Evolutionary conservation across 2,888 invertebrate genomes (phyloP).

Genomic region (Drosophila lacicola): DNA sequence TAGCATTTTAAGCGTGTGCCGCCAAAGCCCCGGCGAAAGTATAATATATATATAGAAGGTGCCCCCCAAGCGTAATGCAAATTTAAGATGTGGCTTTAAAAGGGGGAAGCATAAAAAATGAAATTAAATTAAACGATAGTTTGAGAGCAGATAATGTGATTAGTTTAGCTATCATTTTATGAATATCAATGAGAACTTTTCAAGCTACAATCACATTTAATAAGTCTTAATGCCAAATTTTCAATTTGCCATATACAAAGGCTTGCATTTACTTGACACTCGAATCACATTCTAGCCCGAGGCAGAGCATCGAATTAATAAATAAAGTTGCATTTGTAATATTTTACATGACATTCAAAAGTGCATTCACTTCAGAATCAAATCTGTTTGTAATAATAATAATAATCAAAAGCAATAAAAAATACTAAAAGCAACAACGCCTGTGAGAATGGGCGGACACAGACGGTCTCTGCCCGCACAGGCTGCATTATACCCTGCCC

Average conservation of each 20-base stretch:
- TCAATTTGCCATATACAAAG: not conserved
- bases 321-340: not conserved
- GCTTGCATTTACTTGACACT: too few species aligned
- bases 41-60: not conserved
- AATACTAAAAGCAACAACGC: conserved; percentile 13
- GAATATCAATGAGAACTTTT: too few species aligned
- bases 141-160: not conserved
- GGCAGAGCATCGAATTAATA: not conserved
- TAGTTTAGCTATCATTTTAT: not conserved
- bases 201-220: not conserved
- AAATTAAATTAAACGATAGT: not conserved
- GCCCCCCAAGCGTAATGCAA: conserved; percentile 14
- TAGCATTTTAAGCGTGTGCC: conserved; percentile 63
- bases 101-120: not conserved
- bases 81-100: conserved; percentile 36
- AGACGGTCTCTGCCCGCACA: conserved; percentile 1
- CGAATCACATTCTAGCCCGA: conserved; percentile 27
- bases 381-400: conserved; percentile 78
- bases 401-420: conserved; percentile 67
- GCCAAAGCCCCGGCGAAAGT: conserved; percentile 28
- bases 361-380: conserved; percentile 56
- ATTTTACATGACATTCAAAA: conserved; percentile 37
- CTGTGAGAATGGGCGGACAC: not conserved
- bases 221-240: not conserved
- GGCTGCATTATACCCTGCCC: conserved; percentile 6